Conservation (phyloP, 2,797 vertebrate species). For the Menidia menidia region DNA sequence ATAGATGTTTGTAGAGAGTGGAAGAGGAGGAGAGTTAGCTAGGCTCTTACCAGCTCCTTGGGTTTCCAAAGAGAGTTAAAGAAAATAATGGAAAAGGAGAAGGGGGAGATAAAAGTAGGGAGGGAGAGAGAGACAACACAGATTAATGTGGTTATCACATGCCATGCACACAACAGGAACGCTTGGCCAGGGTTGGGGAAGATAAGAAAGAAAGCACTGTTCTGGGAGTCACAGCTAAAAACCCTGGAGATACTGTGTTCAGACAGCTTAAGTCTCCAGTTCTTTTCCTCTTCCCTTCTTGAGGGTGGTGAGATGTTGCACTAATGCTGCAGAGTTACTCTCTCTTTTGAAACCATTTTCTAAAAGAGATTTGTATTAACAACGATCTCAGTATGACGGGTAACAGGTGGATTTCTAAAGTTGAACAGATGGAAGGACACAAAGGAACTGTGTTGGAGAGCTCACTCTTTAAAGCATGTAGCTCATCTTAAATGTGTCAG, state of each 20-base stretch:
- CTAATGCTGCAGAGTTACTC: constrained; percentile 31
- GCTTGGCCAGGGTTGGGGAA: constrained; percentile 69
- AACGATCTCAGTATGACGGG: constrained; percentile 17
- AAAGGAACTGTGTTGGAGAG: background rate
- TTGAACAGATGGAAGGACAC: constrained; percentile 6
- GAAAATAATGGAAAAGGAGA: constrained; percentile 76
- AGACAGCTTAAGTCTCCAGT: constrained; percentile 44
- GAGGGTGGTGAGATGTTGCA: constrained; percentile 40
- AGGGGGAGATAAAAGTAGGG: constrained; percentile 75
- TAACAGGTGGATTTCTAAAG: background rate
- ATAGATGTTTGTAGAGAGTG: constrained; percentile 40
- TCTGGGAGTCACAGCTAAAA: constrained; percentile 63
- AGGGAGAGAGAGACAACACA: constrained; percentile 77
- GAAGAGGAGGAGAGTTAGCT: constrained; percentile 68
- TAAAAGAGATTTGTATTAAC: constrained; percentile 15
- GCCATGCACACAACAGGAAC: constrained; percentile 84
- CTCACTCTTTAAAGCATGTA: constrained; percentile 34
- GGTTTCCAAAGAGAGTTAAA: constrained; percentile 92
- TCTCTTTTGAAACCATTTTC: constrained; percentile 19
- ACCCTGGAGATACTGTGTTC: constrained; percentile 60
- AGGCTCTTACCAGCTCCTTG: constrained; percentile 99
- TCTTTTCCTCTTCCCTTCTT: constrained; percentile 60
- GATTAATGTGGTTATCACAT: constrained; percentile 90
- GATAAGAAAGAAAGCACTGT: constrained; percentile 79
- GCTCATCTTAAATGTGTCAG: constrained; percentile 9